Percentiles rank a stretch among this genome's conserved stretches.
Conservation (phyloP, 2,113 vertebrate species). For the Eretmochelys imbricata region DNA sequence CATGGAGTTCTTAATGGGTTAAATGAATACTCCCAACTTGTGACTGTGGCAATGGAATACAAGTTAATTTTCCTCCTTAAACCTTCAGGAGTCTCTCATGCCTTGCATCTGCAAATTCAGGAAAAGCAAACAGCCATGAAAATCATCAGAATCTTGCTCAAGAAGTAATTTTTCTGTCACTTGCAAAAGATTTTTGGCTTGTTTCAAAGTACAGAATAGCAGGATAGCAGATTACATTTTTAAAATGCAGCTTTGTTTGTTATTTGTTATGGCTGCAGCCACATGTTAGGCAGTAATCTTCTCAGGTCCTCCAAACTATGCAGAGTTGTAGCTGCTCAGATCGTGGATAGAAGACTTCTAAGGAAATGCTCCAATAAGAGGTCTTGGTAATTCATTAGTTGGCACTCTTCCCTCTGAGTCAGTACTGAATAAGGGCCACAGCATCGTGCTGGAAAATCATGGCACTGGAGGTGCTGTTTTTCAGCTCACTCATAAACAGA, state of each 20-base stretch:
- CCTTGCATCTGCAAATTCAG: background rate
- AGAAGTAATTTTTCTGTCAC: background rate
- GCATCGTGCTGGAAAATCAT: background rate
- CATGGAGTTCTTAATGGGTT: constrained; percentile 35
- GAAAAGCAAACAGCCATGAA: constrained; percentile 25
- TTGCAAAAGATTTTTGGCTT: background rate
- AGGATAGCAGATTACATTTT: background rate
- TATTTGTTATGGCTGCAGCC: background rate
- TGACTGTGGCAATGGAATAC: background rate
- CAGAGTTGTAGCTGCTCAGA: background rate
- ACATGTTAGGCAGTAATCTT: background rate
- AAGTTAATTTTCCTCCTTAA: constrained; percentile 32
- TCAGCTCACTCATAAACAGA: background rate
- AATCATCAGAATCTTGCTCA: background rate
- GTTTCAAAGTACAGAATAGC: background rate
- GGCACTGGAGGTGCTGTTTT: background rate
- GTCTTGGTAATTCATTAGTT: background rate
- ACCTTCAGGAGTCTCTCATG: background rate
- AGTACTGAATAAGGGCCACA: background rate
- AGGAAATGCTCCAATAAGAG: background rate
- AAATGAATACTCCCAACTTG: background rate
- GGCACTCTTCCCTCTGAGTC: background rate
- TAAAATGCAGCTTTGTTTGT: background rate
- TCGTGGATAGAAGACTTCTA: background rate
- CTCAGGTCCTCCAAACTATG: background rate